Conservation (phyloP, 1,140 invertebrate species). For the Drosophila orosa region DNA sequence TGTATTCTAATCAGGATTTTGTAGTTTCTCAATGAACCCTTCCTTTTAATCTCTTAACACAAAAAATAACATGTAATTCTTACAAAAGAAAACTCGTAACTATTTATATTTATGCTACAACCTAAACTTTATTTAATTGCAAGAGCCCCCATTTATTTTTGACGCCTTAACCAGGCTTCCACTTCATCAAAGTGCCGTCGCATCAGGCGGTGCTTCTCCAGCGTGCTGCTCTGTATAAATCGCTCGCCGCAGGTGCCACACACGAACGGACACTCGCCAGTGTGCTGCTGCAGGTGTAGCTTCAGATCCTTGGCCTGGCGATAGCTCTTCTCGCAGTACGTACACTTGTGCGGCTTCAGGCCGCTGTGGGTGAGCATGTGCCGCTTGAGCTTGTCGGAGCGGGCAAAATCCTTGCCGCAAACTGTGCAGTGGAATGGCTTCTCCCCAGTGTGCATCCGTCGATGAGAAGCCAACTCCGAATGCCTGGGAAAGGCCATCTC, state of each 20-base stretch:
- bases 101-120: background rate
- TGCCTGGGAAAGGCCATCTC: slow-evolving; percentile 73
- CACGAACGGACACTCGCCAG: slow-evolving; percentile 65
- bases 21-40: background rate
- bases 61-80: background rate
- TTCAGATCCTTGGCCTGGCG: slow-evolving; percentile 72
- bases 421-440: slow-evolving; percentile 73
- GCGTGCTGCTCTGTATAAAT: slow-evolving; percentile 67
- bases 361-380: slow-evolving; percentile 75
- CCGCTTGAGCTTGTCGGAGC: slow-evolving; percentile 69
- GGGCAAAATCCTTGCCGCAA: slow-evolving; percentile 72
- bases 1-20: background rate
- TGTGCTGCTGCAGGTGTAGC: slow-evolving; percentile 69
- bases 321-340: slow-evolving; percentile 72
- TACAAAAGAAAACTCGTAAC: background rate
- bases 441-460: slow-evolving; percentile 69
- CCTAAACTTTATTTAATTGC: slow-evolving; percentile 25
- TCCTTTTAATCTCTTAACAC: background rate
- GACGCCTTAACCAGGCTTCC: slow-evolving; percentile 41
- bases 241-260: slow-evolving; percentile 72
- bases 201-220: slow-evolving; percentile 74
- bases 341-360: slow-evolving; percentile 71
- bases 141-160: slow-evolving; percentile 13
- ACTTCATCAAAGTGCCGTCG: slow-evolving; percentile 72
- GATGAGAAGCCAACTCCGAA: slow-evolving; percentile 67